Evolutionary conservation across 2,113 vertebrate species (phyloP).

Genomic region (Herpetotheres cachinnans): DNA sequence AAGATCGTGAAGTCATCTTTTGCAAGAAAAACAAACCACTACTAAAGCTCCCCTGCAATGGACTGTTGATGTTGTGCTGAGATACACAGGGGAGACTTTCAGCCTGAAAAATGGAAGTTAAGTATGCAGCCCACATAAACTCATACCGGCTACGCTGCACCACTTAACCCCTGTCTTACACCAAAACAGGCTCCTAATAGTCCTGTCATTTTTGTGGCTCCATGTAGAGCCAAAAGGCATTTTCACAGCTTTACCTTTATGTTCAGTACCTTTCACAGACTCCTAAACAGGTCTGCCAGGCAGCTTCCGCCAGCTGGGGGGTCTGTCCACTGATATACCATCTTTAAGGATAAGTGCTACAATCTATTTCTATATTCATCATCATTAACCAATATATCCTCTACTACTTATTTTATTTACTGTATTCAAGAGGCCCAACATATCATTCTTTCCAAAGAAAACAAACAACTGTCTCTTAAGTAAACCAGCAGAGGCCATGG

Average conservation of each 20-base stretch:
- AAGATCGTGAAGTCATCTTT: neutral
- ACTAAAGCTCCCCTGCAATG: neutral
- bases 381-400: neutral
- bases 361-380: neutral
- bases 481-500: neutral
- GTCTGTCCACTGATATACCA: neutral
- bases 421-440: neutral
- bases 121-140: neutral
- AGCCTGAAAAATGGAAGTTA: neutral
- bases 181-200: neutral
- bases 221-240: neutral
- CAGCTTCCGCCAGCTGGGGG: neutral
- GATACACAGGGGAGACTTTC: neutral
- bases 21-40: neutral
- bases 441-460: neutral
- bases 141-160: fast-evolving
- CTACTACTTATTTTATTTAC: neutral
- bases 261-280: neutral
- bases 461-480: neutral
- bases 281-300: neutral
- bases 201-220: neutral
- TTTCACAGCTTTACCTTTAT: neutral
- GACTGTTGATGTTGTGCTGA: neutral
- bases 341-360: neutral
- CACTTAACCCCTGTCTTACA: neutral